Evolutionary conservation across 1,140 invertebrate genomes (phyloP).

Genomic region (Bombus cullumanus): DNA sequence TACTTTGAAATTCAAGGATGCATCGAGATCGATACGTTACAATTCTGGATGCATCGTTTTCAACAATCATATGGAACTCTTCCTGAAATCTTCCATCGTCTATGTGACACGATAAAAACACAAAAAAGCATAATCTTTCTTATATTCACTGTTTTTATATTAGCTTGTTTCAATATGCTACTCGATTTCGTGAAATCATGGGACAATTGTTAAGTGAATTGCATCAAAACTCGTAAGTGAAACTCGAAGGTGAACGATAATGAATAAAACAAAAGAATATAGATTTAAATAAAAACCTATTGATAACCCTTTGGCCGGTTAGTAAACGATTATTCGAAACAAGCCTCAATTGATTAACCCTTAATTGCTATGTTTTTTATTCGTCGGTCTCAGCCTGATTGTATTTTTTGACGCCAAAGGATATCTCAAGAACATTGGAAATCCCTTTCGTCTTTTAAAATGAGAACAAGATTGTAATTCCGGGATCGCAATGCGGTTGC

Average conservation of each 20-base stretch:
- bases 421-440: too few relatives aligned
- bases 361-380: background rate
- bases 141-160: background rate
- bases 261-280: background rate
- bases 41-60: conserved; percentile 43
- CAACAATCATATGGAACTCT: background rate
- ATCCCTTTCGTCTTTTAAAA: too few relatives aligned
- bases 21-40: conserved; percentile 36
- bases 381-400: background rate
- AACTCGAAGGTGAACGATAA: background rate
- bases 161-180: background rate
- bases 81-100: background rate
- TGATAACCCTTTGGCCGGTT: background rate
- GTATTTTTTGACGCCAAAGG: too few relatives aligned
- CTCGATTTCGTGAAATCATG: background rate
- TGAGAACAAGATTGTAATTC: too few relatives aligned
- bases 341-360: background rate
- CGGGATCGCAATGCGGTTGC: too few relatives aligned
- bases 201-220: conserved; percentile 33
- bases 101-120: too few relatives aligned
- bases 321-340: background rate
- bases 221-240: conserved; percentile 28
- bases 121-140: background rate
- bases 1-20: conserved; percentile 30
- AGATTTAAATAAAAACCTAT: background rate